Evolutionary conservation across 2,113 vertebrate species (phyloP), one percentile per base, ranked within the genome.

Genomic region (Meles meles): DNA sequence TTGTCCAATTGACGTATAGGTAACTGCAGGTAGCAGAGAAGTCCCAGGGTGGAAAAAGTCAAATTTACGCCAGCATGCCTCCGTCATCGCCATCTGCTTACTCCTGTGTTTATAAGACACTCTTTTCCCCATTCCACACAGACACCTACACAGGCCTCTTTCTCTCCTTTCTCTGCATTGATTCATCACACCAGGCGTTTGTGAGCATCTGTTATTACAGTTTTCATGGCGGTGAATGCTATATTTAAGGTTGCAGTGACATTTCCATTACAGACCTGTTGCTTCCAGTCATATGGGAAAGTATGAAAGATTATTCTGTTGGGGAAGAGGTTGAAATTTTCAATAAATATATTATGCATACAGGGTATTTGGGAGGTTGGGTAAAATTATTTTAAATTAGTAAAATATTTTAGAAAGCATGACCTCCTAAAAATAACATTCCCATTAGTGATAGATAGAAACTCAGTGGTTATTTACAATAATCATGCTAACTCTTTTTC

Each of bases 161-260:
- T 44, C 63, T 97, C 49, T 97, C 27, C 80, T 67, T 88, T 94
- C 82, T 83, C 81, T 34, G 47, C 18, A 42, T 74, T 94, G 92
- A 95, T 88, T 96, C 90, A 95, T 97, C 95, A 93, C 88, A 69
- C 80, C 65, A 91, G 90, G 72, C 83, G 21, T 90, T 72, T 71
- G 90, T 14, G 84, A 98, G 67, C 92, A 91, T 97, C 95, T 96
- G 92, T 86, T 94, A 90, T 86, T 95, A 86, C 74, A 17, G 47
- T 94, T 96, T 94, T 95, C 83, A 90, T 0, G 1, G 84, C 95
- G 65, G 76, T 44, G 39, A 96, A 88, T 10, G 34, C 92, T 97
- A 79, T 96, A 98, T 95, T 97, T 97, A 98, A 97, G 47, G 87
- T 85, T 94, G 84, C 47, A 92, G 15, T 93, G 93, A 97, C 88